Evolutionary conservation across 2,797 vertebrate species (phyloP), one percentile per base, ranked within the genome.

Genomic region (Propithecus perrieri): DNA sequence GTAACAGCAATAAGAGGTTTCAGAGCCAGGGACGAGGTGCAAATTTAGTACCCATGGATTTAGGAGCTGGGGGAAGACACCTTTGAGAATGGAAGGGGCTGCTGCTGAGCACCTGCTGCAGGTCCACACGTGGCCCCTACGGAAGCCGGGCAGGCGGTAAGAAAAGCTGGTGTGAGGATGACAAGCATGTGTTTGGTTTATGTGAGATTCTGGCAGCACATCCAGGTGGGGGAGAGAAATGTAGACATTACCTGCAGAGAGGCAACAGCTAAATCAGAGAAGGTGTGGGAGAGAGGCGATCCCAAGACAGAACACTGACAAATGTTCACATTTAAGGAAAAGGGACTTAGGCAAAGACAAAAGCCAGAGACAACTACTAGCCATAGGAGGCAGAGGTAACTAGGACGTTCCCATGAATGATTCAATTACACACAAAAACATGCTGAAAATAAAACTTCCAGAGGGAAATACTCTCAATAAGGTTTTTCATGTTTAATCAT

Each of bases 351-450:
- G 28, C 13, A 4, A 76, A 57, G 35, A 28, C 6, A 41, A 65
- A n/a, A 46, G 55, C 20, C 28, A 28, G 26, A 57, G 10, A 33
- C 4, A 41, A 55, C 26, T 22, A 55, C 14, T 28, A 41, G 26
- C 17, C 67, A 7, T 9, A 80, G 26, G 57, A 26, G 28, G 48
- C 38, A 12, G 46, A 43, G 2, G 69, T 18, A 79, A 10, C 9
- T 6, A 26, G 53, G 48, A 20, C 12, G 18, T 2, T 3, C 20
- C 59, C 8, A 2, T 0, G 0, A 18, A 33, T 2, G 7, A 22
- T 35, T 38, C 13, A 14, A 2, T 7, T 33, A 7, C 38, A 35
- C 33, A 24, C 22, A 15, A 24, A 48, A 0, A 57, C 48, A 5
- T 1, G 20, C 59, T 17, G 22, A 5, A 74, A 85, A 38, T 9